Evolutionary conservation across 1,140 invertebrate species (phyloP), one percentile per base, ranked within the genome.

Genomic region (Diorhabda elongata): DNA sequence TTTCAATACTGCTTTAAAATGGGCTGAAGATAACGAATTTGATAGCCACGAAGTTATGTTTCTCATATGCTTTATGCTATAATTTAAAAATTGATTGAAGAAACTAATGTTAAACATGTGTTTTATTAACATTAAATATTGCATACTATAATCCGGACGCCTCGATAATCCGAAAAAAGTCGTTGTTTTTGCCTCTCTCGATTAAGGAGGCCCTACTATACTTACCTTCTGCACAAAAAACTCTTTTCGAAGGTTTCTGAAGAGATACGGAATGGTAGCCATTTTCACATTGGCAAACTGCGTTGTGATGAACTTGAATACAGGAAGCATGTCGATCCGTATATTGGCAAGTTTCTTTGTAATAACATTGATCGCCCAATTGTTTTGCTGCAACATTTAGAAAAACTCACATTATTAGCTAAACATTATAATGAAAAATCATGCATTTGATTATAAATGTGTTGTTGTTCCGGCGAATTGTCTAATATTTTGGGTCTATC

Each of bases 281-380:
- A 60, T 83, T 81, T 77, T 89, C 87, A 82, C 92, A 94, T 78
- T 92, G 90, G 81, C 92, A 94, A 73, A 92, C 87, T 45, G 92
- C 91, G 80, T 93, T 93, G 85, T 94, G 91, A 76, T 91, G 88
- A 75, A 93, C 86, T 81, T 93, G 92, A 62, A 89, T 87, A 79
- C 92, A 93, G 9, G 88, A 89, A 64, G 92, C 86, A 82, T 93
- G 90, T 69, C 89, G 87, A 81, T 93, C 92, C 76, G 86, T 84
- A 75, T 87, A 91, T 71, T 84, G 85, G 79, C 92, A 94, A 57
- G 91, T 89, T 80, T 91, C 87, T 73, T 88, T 84, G 79, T 93
- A 93, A 80, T 92, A 91, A 81, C 92, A 94, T 80, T 92, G 91
- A 78, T 93, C 92, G 62, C 92, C 92, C 75, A 94, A 83, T 80